Evolutionary conservation across 2,113 vertebrate genomes (phyloP), one percentile per base, ranked within the genome.

Genomic region (Cyprinodon brontotheroides): DNA sequence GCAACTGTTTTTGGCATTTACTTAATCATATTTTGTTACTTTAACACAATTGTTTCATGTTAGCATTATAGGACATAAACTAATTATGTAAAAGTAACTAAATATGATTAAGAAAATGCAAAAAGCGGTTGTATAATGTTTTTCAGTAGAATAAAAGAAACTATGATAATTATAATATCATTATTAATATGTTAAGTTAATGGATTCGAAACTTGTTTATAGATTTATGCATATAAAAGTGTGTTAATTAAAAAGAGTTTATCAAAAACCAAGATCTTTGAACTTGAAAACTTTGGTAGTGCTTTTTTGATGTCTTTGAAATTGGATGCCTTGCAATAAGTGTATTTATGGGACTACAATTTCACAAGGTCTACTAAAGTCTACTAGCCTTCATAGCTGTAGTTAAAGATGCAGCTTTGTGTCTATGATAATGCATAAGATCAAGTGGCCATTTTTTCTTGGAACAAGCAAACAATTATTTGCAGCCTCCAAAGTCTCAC

Each of bases 301-400:
- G 50, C n/a, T n/a, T 20, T 57, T 57, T n/a, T 57, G 20, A 53
- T 53, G 20, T 76, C 11, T 64, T n/a, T 22, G 53, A 62, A 81
- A 65, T 74, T 82, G 1, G 22, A 40, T 29, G n/a, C 38, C 79
- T 61, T 72, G 11, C 38, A 13, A 47, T 12, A 68, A 60, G 1
- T 74, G 48, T 73, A 64, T 3, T 47, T 72, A 70, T 61, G 74
- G 72, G 87, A 82, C 80, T 87, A 69, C 61, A 79, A 78, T 90
- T 91, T 87, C 86, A 78, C 39, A 62, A 17, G 29, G 64, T 72
- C 66, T 3, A 37, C 76, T 82, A 79, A 71, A 65, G 41, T n/a
- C 53, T 82, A 91, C 61, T 64, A 80, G 85, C 86, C 88, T 92
- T 89, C 86, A 83, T 74, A 89, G 75, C 86, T 76, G 88, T 74